Conservation (phyloP, 2,797 vertebrate genomes). For the Coluber constrictor region DNA sequence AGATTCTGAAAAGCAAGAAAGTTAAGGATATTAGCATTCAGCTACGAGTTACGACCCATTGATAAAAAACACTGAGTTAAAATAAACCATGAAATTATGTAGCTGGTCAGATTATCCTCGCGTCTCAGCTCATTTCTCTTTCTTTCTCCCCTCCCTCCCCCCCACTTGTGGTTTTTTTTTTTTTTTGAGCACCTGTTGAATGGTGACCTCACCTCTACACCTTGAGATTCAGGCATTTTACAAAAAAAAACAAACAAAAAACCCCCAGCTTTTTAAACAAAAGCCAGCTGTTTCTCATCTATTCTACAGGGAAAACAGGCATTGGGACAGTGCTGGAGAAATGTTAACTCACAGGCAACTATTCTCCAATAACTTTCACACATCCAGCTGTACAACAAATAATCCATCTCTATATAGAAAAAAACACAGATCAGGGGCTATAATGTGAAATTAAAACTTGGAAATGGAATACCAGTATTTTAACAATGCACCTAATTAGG, state of each 20-base stretch:
- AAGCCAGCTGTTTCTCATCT: constrained; percentile 77
- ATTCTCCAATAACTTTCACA: constrained; percentile 69
- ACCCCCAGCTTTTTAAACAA: constrained; percentile 71
- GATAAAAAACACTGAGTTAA: neutral
- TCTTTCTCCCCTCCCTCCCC: constrained; percentile 40
- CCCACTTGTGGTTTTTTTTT: constrained; percentile 46
- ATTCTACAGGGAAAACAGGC: constrained; percentile 52
- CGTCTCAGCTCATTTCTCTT: neutral
- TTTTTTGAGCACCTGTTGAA: constrained; percentile 74
- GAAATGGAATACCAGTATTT: constrained; percentile 30
- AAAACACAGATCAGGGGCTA: constrained; percentile 22
- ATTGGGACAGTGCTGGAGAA: constrained; percentile 60
- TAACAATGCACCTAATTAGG: constrained; percentile 43
- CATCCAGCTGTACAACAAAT: constrained; percentile 47
- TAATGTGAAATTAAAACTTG: constrained; percentile 44
- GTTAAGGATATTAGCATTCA: constrained; percentile 25
- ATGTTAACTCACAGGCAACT: constrained; percentile 67
- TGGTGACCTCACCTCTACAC: constrained; percentile 75
- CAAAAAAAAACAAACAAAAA: constrained; percentile 70
- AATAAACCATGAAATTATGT: neutral
- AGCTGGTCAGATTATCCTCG: neutral
- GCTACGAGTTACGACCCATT: neutral
- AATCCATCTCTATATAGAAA: constrained; percentile 32
- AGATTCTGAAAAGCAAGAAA: constrained; percentile 15
- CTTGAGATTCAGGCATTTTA: constrained; percentile 71